phyloP scores from a whole-genome alignment of 1,140 invertebrate species.

The Drosophila erecta region DNA sequence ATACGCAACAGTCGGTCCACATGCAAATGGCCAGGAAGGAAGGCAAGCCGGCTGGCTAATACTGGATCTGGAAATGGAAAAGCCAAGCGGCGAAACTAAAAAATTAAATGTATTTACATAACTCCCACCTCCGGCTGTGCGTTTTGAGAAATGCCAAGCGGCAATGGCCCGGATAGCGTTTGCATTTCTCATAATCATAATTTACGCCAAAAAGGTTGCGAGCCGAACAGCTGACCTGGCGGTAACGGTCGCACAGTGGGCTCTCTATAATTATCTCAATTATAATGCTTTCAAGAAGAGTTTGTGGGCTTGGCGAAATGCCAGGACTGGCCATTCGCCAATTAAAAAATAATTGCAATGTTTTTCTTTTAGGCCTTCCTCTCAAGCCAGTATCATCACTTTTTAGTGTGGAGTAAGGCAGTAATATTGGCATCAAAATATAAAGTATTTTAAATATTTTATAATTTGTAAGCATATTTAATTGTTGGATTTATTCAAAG shows the following conservation, averaged over 20 bases:
- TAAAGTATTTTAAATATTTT: background rate
- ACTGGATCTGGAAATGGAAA: constrained; percentile 1
- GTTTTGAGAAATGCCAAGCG: constrained; percentile 40
- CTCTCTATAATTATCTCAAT: background rate
- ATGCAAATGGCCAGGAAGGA: constrained; percentile 27
- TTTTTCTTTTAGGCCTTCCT: no score
- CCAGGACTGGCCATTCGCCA: no score
- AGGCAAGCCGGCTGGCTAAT: constrained; percentile 15
- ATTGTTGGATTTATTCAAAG: no score
- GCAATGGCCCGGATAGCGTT: constrained; percentile 73
- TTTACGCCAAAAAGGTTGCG: constrained; percentile 68
- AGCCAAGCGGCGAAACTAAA: constrained; percentile 47
- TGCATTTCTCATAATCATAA: constrained; percentile 82
- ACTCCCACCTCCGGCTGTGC: constrained; percentile 19
- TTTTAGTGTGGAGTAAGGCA: no score
- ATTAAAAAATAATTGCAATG: no score
- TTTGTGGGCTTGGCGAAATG: no score
- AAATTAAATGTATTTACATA: constrained; percentile 73
- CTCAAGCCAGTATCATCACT: no score
- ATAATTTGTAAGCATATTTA: no score
- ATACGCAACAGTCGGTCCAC: constrained; percentile 66
- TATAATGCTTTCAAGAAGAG: background rate
- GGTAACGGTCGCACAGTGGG: constrained; percentile 39
- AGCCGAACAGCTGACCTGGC: constrained; percentile 65
- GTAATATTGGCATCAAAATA: no score